Conservation (phyloP, 2,888 invertebrate genomes). For the Cylindroiulus punctatus region DNA sequence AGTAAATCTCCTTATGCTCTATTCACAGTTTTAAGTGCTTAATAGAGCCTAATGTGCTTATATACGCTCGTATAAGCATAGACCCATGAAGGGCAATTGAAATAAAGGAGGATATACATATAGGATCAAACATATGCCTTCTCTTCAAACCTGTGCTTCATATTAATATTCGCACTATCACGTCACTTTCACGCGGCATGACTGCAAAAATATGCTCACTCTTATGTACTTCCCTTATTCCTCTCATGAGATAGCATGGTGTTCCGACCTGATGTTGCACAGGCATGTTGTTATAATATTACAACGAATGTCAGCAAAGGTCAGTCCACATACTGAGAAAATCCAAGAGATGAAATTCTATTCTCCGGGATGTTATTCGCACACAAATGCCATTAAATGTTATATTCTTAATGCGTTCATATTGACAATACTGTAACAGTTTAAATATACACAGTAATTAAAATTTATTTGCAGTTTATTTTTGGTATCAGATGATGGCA, state of each 20-base stretch:
- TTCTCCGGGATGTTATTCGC: neutral
- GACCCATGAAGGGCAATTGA: no score
- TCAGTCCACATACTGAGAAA: neutral
- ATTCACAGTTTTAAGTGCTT: no score
- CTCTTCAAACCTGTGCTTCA: neutral
- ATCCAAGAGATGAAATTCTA: neutral
- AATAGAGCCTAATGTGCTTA: no score
- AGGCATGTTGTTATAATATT: neutral
- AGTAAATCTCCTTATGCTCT: no score
- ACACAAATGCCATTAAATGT: neutral
- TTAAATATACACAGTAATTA: no score
- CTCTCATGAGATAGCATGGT: neutral
- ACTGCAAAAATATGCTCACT: neutral
- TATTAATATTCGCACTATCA: no score
- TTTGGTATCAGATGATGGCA: no score
- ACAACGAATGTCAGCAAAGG: constrained; percentile 4
- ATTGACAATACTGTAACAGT: no score
- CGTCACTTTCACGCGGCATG: neutral
- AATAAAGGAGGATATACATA: no score
- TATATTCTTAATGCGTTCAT: neutral
- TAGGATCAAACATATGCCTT: neutral
- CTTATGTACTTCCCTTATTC: neutral
- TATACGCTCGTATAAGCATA: no score
- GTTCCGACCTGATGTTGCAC: neutral
- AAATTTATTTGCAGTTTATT: no score